Evolutionary conservation across 2,113 vertebrate genomes (phyloP).

Genomic region (Vulpes vulpes): DNA sequence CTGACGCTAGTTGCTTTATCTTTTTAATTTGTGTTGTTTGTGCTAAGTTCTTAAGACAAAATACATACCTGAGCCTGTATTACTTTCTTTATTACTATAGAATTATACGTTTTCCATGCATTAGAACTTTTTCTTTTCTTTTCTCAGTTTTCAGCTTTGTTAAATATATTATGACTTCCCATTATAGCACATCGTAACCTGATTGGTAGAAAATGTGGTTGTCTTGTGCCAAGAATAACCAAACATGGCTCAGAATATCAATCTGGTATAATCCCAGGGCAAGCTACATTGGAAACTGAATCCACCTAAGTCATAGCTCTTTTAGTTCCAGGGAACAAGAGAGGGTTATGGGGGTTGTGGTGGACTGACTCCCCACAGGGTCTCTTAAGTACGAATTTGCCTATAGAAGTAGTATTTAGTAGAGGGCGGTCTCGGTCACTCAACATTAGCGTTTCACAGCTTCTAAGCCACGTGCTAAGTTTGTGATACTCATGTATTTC

Average conservation of each 20-base stretch:
- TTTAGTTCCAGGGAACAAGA: conserved; percentile 12
- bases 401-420: not conserved
- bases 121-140: not conserved
- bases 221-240: conserved; percentile 79
- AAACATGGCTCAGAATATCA: conserved; percentile 78
- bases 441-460: not conserved
- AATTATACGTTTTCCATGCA: not conserved
- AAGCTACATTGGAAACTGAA: conserved; percentile 51
- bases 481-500: not conserved
- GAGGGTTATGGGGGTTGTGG: not conserved
- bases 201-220: conserved; percentile 74
- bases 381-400: not conserved
- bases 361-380: not conserved
- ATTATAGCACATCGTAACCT: conserved; percentile 64
- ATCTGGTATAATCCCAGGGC: not conserved
- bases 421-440: not conserved
- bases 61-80: not conserved
- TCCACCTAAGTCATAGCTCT: conserved; percentile 65
- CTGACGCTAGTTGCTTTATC: not conserved
- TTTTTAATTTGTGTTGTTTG: conserved; percentile 40
- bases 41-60: conserved; percentile 53
- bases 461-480: not conserved
- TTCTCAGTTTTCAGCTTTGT: conserved; percentile 62
- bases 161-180: conserved; percentile 73
- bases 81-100: not conserved